Evolutionary conservation across 2,797 vertebrate species (phyloP).

Genomic region (Simalia tracyae): DNA sequence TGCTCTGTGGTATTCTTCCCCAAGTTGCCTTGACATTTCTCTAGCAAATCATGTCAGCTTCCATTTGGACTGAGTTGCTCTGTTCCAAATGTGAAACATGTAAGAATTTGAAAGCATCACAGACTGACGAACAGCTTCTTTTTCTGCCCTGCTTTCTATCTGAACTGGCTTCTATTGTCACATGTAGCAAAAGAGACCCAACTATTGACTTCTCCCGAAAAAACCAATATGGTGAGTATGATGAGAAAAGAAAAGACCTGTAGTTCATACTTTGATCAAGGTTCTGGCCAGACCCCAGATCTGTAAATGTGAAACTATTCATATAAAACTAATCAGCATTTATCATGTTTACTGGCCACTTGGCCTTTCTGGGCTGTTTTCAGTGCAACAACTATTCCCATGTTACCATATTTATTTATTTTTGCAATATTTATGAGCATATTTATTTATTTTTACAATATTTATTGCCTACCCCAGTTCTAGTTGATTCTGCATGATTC

Average conservation of each 20-base stretch:
- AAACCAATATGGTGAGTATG: accelerated
- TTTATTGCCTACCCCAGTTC: not conserved
- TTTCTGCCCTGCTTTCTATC: accelerated
- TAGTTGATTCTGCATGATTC: not conserved
- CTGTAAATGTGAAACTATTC: not conserved
- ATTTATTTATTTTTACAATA: not conserved
- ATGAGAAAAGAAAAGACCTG: not conserved
- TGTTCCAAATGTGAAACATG: not conserved
- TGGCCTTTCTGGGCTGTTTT: not conserved
- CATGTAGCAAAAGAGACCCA: not conserved
- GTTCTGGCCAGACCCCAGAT: not conserved
- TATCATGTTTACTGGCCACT: not conserved
- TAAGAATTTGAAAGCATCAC: not conserved
- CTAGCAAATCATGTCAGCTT: not conserved
- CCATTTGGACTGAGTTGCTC: accelerated
- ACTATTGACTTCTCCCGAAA: not conserved
- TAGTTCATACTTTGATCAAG: not conserved
- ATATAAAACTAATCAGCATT: not conserved
- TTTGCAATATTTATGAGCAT: not conserved
- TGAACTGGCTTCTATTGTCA: accelerated
- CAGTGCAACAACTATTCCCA: not conserved
- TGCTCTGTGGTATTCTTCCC: not conserved
- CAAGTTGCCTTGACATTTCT: not conserved
- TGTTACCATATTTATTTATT: not conserved
- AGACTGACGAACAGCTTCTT: not conserved